A percentile compares a stretch with the other conserved stretches of the same genome.
Evolutionary conservation across 2,113 vertebrate genomes (phyloP).

Genomic region (Hypanus sabinus): DNA sequence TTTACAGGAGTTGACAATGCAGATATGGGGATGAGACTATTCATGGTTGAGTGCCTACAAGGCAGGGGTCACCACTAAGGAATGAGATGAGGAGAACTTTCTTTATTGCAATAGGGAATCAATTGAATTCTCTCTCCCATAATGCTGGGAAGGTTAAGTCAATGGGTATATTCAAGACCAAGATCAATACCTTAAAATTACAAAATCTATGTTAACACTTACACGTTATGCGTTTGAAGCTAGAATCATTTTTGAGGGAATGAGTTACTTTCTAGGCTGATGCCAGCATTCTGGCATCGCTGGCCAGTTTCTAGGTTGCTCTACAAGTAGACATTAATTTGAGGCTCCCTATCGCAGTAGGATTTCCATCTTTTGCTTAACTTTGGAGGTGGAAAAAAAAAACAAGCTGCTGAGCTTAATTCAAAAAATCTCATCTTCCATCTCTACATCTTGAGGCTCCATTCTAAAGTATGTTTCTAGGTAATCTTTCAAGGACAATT

Average conservation of each 20-base stretch:
- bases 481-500: neutral
- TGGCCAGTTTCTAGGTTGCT: neutral
- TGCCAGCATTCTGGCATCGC: neutral
- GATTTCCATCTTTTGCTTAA: neutral
- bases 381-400: neutral
- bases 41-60: too few species aligned
- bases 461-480: neutral
- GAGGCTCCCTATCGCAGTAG: neutral
- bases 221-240: neutral
- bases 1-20: too few species aligned
- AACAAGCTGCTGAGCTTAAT: neutral
- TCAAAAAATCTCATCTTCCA: neutral
- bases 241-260: neutral
- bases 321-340: neutral
- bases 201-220: neutral
- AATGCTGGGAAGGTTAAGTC: too few species aligned
- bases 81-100: too few species aligned
- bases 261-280: neutral
- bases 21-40: too few species aligned
- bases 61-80: too few species aligned
- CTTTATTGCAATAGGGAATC: too few species aligned
- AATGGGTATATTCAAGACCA: too few species aligned
- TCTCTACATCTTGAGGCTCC: neutral
- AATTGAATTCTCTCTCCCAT: too few species aligned
- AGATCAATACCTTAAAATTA: neutral